Evolutionary conservation across 2,888 invertebrate genomes (phyloP).

Genomic region (Onthophagus sagittarius): DNA sequence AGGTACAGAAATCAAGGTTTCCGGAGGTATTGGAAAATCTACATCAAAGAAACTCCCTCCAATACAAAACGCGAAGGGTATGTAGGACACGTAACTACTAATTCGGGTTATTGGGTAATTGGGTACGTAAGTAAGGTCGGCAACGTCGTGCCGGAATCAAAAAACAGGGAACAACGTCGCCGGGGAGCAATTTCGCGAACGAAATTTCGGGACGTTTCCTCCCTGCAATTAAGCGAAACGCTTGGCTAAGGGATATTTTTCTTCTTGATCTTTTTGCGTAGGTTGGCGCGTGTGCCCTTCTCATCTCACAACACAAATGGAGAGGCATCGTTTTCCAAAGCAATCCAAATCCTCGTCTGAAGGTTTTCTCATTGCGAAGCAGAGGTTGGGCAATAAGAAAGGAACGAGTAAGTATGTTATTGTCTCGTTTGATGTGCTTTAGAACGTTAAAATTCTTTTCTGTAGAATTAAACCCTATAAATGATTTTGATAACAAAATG

Average conservation of each 20-base stretch:
- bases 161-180: not conserved
- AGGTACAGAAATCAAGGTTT: constrained; percentile 42
- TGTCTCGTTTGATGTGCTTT: not conserved
- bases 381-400: constrained; percentile 9
- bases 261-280: not conserved
- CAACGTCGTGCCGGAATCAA: not conserved
- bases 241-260: not conserved
- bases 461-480: not conserved
- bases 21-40: constrained; percentile 35
- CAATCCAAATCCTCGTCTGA: constrained; percentile 4
- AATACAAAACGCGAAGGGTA: constrained; percentile 28
- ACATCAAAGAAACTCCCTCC: constrained; percentile 27
- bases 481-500: too few relatives aligned
- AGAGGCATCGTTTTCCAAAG: not conserved
- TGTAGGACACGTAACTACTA: constrained; percentile 1
- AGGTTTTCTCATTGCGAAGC: constrained; percentile 16
- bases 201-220: not conserved
- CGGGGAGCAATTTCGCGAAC: not conserved
- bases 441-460: not conserved
- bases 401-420: constrained; percentile 16
- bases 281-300: not conserved
- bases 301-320: not conserved
- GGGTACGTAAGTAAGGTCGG: not conserved
- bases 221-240: not conserved
- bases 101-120: constrained; percentile 10